Conservation (phyloP, 2,888 invertebrate genomes). For the Leistus spinibarbis region DNA sequence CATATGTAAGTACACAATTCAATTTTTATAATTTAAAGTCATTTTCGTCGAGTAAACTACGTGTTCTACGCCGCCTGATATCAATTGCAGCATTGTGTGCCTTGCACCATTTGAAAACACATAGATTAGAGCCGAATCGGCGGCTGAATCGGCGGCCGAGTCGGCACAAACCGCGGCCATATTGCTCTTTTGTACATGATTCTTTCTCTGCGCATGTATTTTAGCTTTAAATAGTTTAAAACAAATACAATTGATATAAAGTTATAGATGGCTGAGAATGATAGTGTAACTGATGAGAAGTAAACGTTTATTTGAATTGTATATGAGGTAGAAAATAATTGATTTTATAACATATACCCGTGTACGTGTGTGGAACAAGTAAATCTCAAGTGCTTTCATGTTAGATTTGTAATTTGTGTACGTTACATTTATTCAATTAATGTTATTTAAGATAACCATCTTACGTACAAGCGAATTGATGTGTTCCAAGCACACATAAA, state of each 20-base stretch:
- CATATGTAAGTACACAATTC: slow-evolving; percentile 59
- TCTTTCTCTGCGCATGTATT: too few species aligned
- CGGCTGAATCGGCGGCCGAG: too few species aligned
- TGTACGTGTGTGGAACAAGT: background rate
- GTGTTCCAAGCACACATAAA: background rate
- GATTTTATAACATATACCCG: background rate
- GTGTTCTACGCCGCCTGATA: too few species aligned
- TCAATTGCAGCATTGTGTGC: too few species aligned
- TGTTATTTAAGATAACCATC: background rate
- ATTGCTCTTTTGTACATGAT: too few species aligned
- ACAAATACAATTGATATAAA: too few species aligned
- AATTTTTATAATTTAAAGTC: too few species aligned
- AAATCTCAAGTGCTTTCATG: background rate
- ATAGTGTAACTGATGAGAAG: background rate
- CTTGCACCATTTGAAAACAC: too few species aligned
- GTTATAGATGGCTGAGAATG: background rate
- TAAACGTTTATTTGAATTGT: background rate
- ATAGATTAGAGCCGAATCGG: too few species aligned
- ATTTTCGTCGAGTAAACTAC: too few species aligned
- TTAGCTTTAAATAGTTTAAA: too few species aligned
- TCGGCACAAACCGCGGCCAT: too few species aligned
- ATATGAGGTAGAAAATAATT: background rate
- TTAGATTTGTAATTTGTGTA: background rate
- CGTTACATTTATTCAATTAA: background rate
- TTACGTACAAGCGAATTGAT: background rate